Evolutionary conservation across 2,113 vertebrate species (phyloP).

Genomic region (Maccullochella peelii): DNA sequence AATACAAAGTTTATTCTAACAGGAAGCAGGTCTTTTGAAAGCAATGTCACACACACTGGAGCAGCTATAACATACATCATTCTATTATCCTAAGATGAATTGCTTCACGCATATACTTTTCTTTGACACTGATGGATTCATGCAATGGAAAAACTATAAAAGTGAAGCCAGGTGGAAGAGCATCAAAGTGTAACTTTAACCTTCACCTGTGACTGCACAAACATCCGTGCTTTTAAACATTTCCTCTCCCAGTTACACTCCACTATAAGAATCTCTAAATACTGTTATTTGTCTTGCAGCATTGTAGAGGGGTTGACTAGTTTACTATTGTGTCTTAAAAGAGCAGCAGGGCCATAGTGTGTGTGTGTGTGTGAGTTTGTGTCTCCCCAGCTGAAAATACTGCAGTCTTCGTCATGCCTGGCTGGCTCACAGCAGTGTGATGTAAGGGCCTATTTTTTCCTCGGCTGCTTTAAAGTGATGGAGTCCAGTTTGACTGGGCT

Average conservation of each 20-base stretch:
- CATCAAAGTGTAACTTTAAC: slow-evolving; percentile 16
- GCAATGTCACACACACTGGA: not conserved
- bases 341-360: not conserved
- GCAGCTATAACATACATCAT: not conserved
- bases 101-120: no score
- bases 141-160: not conserved
- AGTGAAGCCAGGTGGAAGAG: not conserved
- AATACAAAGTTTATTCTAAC: not conserved
- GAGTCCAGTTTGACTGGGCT: slow-evolving; percentile 23
- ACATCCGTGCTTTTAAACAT: not conserved
- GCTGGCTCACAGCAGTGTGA: slow-evolving; percentile 61
- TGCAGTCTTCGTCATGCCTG: slow-evolving; percentile 71
- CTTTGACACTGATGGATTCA: slow-evolving; percentile 7
- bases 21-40: not conserved
- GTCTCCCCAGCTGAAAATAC: slow-evolving; percentile 56
- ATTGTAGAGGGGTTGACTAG: not conserved
- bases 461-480: slow-evolving; percentile 53
- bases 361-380: slow-evolving; percentile 18
- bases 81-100: not conserved
- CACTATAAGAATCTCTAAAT: not conserved
- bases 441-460: slow-evolving; percentile 52
- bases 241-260: not conserved
- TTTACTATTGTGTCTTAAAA: slow-evolving; percentile 19
- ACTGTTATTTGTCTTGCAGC: not conserved
- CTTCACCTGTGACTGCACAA: slow-evolving; percentile 18